Evolutionary conservation across 2,888 invertebrate genomes (phyloP).

Genomic region (Mylabris sibirica): DNA sequence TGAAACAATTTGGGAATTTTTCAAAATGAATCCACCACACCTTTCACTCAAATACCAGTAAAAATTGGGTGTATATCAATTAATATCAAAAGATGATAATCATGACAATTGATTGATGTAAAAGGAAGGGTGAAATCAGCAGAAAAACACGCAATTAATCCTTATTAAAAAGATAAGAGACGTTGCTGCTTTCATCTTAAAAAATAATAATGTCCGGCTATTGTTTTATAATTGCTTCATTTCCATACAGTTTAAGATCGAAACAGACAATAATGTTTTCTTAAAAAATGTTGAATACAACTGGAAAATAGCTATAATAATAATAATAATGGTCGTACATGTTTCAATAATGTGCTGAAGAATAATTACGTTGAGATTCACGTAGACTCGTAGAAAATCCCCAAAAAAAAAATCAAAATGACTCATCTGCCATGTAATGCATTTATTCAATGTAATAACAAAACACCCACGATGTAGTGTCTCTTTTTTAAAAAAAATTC

Average conservation of each 20-base stretch:
- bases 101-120: not conserved
- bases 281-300: not conserved
- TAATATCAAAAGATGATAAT: not conserved
- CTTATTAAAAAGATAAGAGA: conserved; percentile 1
- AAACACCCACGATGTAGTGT: not conserved
- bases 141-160: not conserved
- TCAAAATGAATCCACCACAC: not conserved
- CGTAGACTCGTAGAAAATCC: not conserved
- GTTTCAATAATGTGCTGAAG: not conserved
- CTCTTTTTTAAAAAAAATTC: not conserved
- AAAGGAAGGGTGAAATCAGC: not conserved
- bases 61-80: not conserved
- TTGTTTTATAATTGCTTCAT: conserved; percentile 14
- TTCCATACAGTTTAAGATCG: conserved; percentile 3
- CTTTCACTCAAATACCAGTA: not conserved
- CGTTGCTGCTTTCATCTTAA: not conserved
- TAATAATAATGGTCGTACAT: not conserved
- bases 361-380: not conserved
- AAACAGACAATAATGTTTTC: not conserved
- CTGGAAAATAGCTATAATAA: not conserved
- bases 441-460: not conserved
- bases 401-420: not conserved
- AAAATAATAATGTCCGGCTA: conserved; percentile 6
- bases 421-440: conserved; percentile 1
- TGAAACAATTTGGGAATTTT: not conserved